Evolutionary conservation across 2,113 vertebrate genomes (phyloP).

Genomic region (Myotis yumanensis): DNA sequence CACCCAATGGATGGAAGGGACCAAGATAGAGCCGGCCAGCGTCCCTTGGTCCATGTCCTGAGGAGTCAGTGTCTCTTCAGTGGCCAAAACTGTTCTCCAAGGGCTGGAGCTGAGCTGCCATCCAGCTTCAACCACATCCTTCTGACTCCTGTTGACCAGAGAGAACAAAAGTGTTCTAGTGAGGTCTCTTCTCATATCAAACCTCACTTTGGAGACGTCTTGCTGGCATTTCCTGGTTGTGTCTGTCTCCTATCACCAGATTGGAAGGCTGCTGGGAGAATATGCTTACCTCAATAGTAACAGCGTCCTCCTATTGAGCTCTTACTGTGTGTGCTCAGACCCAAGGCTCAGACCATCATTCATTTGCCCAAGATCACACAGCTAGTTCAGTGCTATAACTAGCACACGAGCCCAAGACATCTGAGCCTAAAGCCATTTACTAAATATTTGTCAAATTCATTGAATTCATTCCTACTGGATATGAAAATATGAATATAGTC

Average conservation of each 20-base stretch:
- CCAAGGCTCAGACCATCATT: neutral
- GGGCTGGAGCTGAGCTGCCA: neutral
- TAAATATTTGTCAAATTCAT: slow-evolving; percentile 22
- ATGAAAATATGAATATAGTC: neutral
- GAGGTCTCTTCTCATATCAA: neutral
- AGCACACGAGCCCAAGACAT: neutral
- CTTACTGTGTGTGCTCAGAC: neutral
- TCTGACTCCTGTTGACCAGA: neutral
- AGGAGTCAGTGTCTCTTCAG: neutral
- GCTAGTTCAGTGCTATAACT: neutral
- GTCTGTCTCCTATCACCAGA: neutral
- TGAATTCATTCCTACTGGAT: neutral
- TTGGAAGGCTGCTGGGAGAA: neutral
- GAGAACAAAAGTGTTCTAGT: neutral
- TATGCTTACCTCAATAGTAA: neutral
- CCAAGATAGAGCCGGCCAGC: neutral
- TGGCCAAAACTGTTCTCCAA: neutral
- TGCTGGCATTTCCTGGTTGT: neutral
- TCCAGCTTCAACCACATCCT: neutral
- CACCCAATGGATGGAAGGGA: neutral
- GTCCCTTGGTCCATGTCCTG: neutral
- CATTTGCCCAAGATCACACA: neutral
- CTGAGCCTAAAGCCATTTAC: neutral
- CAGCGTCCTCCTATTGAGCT: neutral
- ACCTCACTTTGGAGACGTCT: slow-evolving; percentile 36